Conservation (phyloP, 2,888 invertebrate genomes). For the Melinaea marsaeus region DNA sequence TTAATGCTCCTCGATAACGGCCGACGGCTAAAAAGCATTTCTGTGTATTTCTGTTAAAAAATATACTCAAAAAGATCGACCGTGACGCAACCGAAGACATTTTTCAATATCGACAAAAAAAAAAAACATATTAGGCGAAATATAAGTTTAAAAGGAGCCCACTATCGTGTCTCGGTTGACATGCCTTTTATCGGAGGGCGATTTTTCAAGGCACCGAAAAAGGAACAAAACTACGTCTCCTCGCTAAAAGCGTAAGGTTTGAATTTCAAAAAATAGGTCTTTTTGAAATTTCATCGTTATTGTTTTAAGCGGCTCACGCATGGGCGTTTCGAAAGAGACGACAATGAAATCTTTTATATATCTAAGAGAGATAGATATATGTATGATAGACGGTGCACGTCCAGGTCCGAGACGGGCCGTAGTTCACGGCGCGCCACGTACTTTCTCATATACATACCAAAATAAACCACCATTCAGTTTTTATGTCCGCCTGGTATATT, state of each 20-base stretch:
- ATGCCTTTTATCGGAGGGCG: conserved; percentile 40
- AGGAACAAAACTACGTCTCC: conserved; percentile 32
- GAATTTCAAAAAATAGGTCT: conserved; percentile 43
- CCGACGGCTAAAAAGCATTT: conserved; percentile 73
- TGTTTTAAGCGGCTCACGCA: conserved; percentile 66
- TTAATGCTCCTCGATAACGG: conserved; percentile 62
- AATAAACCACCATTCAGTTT: conserved; percentile 68
- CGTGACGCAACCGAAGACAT: conserved; percentile 64
- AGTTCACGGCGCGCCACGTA: conserved; percentile 67
- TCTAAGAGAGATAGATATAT: conserved; percentile 46
- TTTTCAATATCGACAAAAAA: conserved; percentile 61
- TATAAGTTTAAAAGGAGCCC: conserved; percentile 37
- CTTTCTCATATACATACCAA: conserved; percentile 72
- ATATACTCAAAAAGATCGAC: conserved; percentile 51
- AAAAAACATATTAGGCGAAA: conserved; percentile 44
- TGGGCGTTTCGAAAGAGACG: conserved; percentile 47
- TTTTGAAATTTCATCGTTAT: conserved; percentile 61
- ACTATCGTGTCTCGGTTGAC: conserved; percentile 35
- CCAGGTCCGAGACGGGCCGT: conserved; percentile 61
- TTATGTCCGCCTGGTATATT: conserved; percentile 70
- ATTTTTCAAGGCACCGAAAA: conserved; percentile 34
- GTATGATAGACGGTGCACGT: conserved; percentile 69
- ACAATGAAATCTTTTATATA: conserved; percentile 13
- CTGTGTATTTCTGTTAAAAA: conserved; percentile 58
- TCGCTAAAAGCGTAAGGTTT: conserved; percentile 46